Conservation (phyloP, 1,140 invertebrate genomes). For the Luehdorfia chinensis region DNA sequence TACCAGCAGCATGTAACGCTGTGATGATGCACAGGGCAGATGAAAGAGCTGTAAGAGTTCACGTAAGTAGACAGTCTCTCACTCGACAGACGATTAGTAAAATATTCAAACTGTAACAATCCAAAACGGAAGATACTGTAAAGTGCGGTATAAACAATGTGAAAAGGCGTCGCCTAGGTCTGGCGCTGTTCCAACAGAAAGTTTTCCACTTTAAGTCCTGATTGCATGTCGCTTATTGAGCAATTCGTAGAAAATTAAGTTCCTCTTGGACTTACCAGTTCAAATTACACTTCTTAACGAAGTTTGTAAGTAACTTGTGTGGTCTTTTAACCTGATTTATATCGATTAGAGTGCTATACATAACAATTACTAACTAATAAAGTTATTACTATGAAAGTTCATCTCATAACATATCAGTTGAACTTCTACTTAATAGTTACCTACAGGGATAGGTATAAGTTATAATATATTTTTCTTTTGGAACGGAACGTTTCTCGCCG, state of each 20-base stretch:
- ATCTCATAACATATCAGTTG: no score
- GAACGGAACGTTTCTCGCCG: no score
- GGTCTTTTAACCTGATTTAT: conserved; percentile 1
- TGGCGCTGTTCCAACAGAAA: conserved; percentile 35
- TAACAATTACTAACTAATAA: neutral
- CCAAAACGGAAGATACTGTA: conserved; percentile 12
- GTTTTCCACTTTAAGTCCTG: conserved; percentile 47
- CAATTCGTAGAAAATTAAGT: conserved; percentile 30
- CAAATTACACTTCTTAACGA: conserved; percentile 12
- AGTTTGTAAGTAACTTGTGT: conserved; percentile 7
- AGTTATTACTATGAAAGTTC: no score
- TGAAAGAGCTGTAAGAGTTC: no score
- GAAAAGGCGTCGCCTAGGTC: conserved; percentile 24
- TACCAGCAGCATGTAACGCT: no score
- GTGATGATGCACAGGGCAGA: no score
- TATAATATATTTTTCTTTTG: no score
- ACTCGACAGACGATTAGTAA: no score
- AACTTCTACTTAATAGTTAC: no score
- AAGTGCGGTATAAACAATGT: conserved; percentile 24
- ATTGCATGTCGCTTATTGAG: conserved; percentile 36
- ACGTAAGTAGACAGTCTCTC: no score
- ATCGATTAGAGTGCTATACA: neutral
- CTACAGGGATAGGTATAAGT: no score
- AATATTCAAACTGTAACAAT: no score
- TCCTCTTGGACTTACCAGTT: neutral